These are phyloP conservation scores for Helleia helle DNA, from an alignment of 2,888 invertebrate genomes.

Conservation along the genomic window DNA sequence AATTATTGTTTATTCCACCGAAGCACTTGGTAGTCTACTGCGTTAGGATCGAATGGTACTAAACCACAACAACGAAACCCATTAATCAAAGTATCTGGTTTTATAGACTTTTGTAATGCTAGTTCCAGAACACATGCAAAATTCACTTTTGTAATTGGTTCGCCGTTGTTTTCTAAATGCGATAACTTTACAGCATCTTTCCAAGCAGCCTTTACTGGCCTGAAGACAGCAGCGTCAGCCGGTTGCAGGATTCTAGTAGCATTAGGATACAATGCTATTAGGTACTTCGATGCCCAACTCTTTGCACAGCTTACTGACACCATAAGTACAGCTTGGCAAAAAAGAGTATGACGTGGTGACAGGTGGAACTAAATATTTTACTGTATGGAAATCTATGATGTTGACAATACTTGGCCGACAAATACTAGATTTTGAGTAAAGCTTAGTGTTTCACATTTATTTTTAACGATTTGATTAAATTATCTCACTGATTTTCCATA, in stretches of 20 bases:
- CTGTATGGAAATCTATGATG: no score
- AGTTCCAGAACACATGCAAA: slow-evolving; percentile 15
- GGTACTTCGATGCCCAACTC: slow-evolving; percentile 22
- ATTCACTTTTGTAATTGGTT: slow-evolving; percentile 17
- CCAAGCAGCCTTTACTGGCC: slow-evolving; percentile 19
- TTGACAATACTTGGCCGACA: no score
- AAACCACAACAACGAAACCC: neutral
- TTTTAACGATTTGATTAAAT: no score
- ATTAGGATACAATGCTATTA: slow-evolving; percentile 26
- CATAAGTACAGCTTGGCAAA: no score
- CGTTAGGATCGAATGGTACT: no score
- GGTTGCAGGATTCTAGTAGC: slow-evolving; percentile 24
- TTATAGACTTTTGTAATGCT: neutral
- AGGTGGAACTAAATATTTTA: no score
- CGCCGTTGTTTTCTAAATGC: slow-evolving; percentile 13
- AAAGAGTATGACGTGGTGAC: no score
- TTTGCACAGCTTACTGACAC: slow-evolving; percentile 23
- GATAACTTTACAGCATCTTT: slow-evolving; percentile 14
- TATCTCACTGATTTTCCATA: no score
- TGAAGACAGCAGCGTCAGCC: slow-evolving; percentile 29
- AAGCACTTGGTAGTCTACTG: no score
- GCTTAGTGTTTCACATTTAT: no score
- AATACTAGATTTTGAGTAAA: no score
- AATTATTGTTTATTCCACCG: neutral
- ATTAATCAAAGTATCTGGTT: neutral